Evolutionary conservation across 2,888 invertebrate genomes (phyloP), one percentile per base, ranked within the genome.

Genomic region (Phorcus lineatus): DNA sequence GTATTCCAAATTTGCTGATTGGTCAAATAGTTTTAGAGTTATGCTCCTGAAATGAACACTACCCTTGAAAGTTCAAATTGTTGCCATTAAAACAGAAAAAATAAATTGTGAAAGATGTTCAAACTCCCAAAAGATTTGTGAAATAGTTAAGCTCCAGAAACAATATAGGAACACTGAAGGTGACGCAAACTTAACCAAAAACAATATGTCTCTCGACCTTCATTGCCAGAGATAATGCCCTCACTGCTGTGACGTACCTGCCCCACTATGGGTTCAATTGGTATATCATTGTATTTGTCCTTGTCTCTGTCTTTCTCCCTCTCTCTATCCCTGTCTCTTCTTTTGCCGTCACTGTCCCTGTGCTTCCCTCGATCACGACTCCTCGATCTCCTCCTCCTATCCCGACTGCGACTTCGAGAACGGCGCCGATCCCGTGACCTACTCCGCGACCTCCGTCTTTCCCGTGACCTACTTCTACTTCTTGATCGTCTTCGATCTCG

Each of bases 251-350:
- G 19, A 82, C 85, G 47, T 88, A 94, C 93, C 88, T 92, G 90
- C 62, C 94, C 94, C 40, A 94, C 93, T 87, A 91, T 93, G 40
- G 94, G 94, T 84, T 94, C 94, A 62, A 93, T 91, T 0, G 94
- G 94, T 78, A 94, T 82, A 24, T 89, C 89, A 77, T 86, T 85
- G 76, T 86, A 86, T 74, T 82, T 86, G 22, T 85, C 80, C 75
- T 82, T 86, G 13, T 16, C 13, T 28, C 1, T 62, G 47, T 52
- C 66, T 24, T 47, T 55, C 17, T 36, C 75, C 24, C 75, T 75
- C n/a, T 84, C 47, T 76, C 80, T 80, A n/a, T 83, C 81, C 67
- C 82, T 57, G 16, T 74, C 74, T 28, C 47, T 28, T 57, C 66
- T 52, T 0, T 82, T 79, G 22, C 70, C 77, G 55, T 84, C 80